Percentiles rank a stretch among this genome's conserved stretches.
Conservation (phyloP, 2,888 invertebrate species). For the Drosophila pullipes region DNA sequence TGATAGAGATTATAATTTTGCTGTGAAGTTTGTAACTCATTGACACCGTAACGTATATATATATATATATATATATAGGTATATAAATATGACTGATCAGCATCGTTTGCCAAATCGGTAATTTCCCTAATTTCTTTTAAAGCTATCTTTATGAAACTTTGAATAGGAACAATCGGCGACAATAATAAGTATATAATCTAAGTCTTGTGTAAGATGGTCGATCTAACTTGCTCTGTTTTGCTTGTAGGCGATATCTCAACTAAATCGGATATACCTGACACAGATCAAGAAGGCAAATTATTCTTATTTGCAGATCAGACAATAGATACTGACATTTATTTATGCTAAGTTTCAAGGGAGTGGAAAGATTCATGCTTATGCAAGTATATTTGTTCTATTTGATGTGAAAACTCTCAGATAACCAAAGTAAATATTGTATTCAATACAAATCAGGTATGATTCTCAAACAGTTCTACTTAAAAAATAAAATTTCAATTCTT, state of each 20-base stretch:
- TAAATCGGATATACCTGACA: neutral
- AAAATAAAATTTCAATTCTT: fast-evolving
- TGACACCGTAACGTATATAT: neutral
- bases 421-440: neutral
- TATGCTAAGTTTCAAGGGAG: neutral
- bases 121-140: neutral
- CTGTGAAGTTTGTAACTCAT: neutral
- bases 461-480: neutral
- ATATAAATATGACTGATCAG: neutral
- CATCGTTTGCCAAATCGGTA: neutral
- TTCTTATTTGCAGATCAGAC: neutral
- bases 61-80: no score
- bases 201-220: neutral
- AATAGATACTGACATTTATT: neutral
- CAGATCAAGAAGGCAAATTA: neutral
- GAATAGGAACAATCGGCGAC: neutral
- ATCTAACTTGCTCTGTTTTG: neutral
- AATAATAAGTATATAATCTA: neutral
- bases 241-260: neutral
- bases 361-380: neutral
- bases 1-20: neutral
- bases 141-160: neutral
- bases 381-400: neutral
- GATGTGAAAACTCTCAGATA: neutral
- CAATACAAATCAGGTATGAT: neutral